phyloP scores from a whole-genome alignment of 2,797 vertebrate genomes.

The Sus cebifrons region DNA sequence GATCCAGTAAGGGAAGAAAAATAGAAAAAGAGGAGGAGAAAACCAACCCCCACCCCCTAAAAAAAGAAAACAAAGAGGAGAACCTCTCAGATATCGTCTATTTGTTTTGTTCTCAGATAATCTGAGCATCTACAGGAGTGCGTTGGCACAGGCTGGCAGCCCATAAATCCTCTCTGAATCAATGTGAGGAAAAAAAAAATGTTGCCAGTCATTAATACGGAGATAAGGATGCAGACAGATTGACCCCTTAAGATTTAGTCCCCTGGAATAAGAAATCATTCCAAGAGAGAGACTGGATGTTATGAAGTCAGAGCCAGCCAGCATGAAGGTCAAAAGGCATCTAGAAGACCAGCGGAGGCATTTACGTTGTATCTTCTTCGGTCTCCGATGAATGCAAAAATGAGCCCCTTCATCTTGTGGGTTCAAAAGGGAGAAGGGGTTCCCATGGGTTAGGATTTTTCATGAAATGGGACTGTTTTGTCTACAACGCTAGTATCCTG shows the following conservation, averaged over 20 bases:
- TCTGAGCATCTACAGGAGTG: background rate
- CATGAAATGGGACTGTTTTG: too few species aligned
- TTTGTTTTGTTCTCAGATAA: too few species aligned
- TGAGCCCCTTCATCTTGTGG: background rate
- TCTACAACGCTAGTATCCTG: too few species aligned
- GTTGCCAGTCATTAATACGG: too few species aligned
- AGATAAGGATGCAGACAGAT: accelerated
- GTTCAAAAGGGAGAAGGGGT: background rate
- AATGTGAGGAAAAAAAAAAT: background rate
- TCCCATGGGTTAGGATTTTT: background rate
- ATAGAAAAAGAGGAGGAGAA: background rate
- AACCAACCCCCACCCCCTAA: background rate
- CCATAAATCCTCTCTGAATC: background rate
- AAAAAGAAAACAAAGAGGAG: background rate
- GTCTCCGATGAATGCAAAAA: background rate
- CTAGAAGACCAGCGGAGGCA: background rate
- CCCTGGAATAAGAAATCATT: background rate
- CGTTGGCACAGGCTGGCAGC: too few species aligned
- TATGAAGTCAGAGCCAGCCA: background rate
- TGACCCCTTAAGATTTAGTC: background rate
- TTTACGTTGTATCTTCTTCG: background rate
- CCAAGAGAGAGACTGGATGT: accelerated
- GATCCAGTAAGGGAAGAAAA: background rate
- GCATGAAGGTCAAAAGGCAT: background rate
- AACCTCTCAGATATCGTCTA: too few species aligned